Evolutionary conservation across 2,888 invertebrate genomes (phyloP).

Genomic region (Nemotelus pantherinus): DNA sequence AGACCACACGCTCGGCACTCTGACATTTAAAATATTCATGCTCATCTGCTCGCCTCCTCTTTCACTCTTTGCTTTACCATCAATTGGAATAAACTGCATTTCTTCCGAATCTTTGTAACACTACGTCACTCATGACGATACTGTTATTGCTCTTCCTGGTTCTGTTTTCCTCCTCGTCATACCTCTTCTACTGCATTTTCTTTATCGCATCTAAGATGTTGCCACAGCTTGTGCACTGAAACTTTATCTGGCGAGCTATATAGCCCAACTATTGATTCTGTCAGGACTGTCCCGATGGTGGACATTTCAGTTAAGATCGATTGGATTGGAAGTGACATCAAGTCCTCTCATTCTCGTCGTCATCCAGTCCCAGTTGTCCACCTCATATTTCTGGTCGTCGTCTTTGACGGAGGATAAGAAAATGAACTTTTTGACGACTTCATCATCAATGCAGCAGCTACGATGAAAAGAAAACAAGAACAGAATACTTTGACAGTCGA

Average conservation of each 20-base stretch:
- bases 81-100: not conserved
- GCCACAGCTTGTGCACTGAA: conserved; percentile 16
- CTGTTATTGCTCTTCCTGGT: conserved; percentile 7
- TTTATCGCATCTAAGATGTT: not conserved
- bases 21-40: too few relatives aligned
- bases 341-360: conserved; percentile 51
- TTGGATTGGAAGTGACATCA: conserved; percentile 57
- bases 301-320: conserved; percentile 56
- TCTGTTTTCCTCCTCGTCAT: not conserved
- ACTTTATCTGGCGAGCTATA: conserved; percentile 11
- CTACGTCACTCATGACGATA: conserved; percentile 26
- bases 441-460: conserved; percentile 26
- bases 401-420: conserved; percentile 23
- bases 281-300: conserved; percentile 53
- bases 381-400: not conserved
- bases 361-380: not conserved
- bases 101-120: conserved; percentile 21
- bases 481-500: not conserved
- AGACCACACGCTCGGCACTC: too few relatives aligned
- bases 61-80: too few relatives aligned
- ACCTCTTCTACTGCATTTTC: not conserved
- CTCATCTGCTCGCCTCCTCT: too few relatives aligned
- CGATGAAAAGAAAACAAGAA: conserved; percentile 11
- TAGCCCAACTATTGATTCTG: conserved; percentile 34
- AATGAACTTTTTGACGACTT: conserved; percentile 49